Conservation (phyloP, 2,888 invertebrate species). For the Yponomeuta sedellus region DNA sequence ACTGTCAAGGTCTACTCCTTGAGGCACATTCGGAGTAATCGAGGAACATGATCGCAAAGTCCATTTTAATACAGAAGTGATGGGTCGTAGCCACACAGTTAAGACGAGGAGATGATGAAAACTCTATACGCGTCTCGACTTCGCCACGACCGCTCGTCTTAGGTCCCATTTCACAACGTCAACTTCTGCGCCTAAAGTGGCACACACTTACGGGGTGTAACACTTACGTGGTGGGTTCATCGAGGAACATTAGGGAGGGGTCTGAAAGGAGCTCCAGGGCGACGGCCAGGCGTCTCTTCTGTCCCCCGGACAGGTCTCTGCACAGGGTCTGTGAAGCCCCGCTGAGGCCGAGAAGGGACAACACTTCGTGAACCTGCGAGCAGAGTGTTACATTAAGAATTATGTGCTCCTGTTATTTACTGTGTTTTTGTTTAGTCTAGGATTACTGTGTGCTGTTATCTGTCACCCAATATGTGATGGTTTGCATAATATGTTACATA, state of each 20-base stretch:
- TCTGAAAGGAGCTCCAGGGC: slow-evolving; percentile 90
- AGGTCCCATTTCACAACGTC: too few relatives aligned
- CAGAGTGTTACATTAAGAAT: slow-evolving; percentile 3
- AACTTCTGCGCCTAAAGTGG: too few relatives aligned
- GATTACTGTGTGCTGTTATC: too few relatives aligned
- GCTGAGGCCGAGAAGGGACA: slow-evolving; percentile 83
- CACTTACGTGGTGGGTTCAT: slow-evolving; percentile 89
- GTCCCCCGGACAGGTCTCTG: slow-evolving; percentile 88
- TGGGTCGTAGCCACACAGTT: too few relatives aligned
- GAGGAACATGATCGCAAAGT: slow-evolving; percentile 91
- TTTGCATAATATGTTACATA: too few relatives aligned
- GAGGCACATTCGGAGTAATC: slow-evolving; percentile 83
- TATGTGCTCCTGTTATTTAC: neutral
- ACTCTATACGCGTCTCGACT: too few relatives aligned
- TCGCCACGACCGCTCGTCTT: too few relatives aligned
- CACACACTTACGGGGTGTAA: too few relatives aligned
- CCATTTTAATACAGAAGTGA: slow-evolving; percentile 35
- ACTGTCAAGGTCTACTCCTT: too few relatives aligned
- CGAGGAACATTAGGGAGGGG: slow-evolving; percentile 91
- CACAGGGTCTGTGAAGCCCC: slow-evolving; percentile 82
- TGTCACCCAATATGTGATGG: too few relatives aligned
- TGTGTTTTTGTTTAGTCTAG: too few relatives aligned
- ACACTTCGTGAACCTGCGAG: slow-evolving; percentile 82
- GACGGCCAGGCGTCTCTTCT: slow-evolving; percentile 87
- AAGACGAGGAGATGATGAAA: too few relatives aligned